Evolutionary conservation across 2,888 invertebrate genomes (phyloP), one percentile per base, ranked within the genome.

Genomic region (Polyommatus iphigenia): DNA sequence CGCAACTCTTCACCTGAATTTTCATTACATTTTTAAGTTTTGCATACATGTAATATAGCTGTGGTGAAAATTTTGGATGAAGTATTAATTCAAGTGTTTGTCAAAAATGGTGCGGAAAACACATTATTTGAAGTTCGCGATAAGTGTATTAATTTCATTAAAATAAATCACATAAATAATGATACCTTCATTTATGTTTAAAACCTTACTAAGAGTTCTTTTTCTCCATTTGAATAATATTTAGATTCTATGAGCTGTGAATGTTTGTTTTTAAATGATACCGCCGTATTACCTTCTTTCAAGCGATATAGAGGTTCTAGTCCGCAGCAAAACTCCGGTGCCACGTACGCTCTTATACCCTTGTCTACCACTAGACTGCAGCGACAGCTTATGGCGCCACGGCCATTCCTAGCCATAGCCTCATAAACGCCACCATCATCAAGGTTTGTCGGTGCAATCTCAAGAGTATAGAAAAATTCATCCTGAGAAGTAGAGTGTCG

Each of bases 401-500:
- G 95, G 36, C 95, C 93, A 87, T 98, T 98, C 79, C 95, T 95
- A 0, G 98, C 98, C 78, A 96, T 95, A 1, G 96, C 97, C 76
- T 96, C 96, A 88, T 98, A 98, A 76, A 95, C 94, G 0, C 98
- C 98, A 0, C 96, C 96, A 86, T 98, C 98, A 79, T 97, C 97
- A 24, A 97, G 90, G 3, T 91, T 94, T 2, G 98, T 96, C 76
- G 96, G 96, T 4, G 96, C 96, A 78, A 99, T 96, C 89, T 98
- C 98, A 81, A 99, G 90, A 0, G 98, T 98, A 86, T 97, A 96
- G 91, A 98, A 98, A 82, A 96, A 95, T 62, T 97, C 97, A 79
- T 97, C 97, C 81, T 95, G 94, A 81, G 95, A 96, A 82, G 95
- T 95, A 5, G 92, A 89, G 82, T 94, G 95, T 0, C 95, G 95